Percentiles rank a stretch among this genome's conserved stretches.
Evolutionary conservation across 2,888 invertebrate genomes (phyloP).

Genomic region (Tipula lateralis): DNA sequence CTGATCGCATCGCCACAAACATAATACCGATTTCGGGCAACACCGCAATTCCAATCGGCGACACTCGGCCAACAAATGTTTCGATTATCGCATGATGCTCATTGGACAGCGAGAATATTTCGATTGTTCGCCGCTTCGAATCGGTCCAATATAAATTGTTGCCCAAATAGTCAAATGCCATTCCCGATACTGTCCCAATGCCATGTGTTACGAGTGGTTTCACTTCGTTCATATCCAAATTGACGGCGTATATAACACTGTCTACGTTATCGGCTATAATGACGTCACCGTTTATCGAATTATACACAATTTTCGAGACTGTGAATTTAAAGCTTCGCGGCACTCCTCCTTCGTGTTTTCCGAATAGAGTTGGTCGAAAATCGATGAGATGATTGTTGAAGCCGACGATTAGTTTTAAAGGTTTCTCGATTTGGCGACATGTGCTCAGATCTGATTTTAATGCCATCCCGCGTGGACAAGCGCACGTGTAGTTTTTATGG

Average conservation of each 20-base stretch:
- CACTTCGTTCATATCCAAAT: constrained; percentile 40
- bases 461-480: constrained; percentile 69
- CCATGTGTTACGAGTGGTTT: constrained; percentile 46
- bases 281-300: constrained; percentile 53
- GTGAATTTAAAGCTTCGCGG: constrained; percentile 51
- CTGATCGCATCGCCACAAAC: constrained; percentile 56
- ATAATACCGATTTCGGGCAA: constrained; percentile 51
- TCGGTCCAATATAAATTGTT: constrained; percentile 73
- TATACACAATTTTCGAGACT: constrained; percentile 64
- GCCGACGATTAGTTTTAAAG: constrained; percentile 50
- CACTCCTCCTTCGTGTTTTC: constrained; percentile 56
- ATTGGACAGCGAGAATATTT: constrained; percentile 55
- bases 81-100: constrained; percentile 43
- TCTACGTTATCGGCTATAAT: constrained; percentile 52
- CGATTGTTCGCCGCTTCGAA: constrained; percentile 54
- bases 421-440: constrained; percentile 51
- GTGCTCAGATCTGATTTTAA: constrained; percentile 54
- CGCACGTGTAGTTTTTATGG: constrained; percentile 57
- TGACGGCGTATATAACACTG: constrained; percentile 49
- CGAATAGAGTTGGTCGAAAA: constrained; percentile 62
- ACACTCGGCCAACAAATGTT: constrained; percentile 32
- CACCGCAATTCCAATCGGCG: constrained; percentile 65
- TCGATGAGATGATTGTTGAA: constrained; percentile 55
- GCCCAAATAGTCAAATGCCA: constrained; percentile 63
- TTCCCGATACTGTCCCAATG: constrained; percentile 52